Evolutionary conservation across 2,888 invertebrate genomes (phyloP), one percentile per base, ranked within the genome.

Genomic region (Drosophila pegasa): DNA sequence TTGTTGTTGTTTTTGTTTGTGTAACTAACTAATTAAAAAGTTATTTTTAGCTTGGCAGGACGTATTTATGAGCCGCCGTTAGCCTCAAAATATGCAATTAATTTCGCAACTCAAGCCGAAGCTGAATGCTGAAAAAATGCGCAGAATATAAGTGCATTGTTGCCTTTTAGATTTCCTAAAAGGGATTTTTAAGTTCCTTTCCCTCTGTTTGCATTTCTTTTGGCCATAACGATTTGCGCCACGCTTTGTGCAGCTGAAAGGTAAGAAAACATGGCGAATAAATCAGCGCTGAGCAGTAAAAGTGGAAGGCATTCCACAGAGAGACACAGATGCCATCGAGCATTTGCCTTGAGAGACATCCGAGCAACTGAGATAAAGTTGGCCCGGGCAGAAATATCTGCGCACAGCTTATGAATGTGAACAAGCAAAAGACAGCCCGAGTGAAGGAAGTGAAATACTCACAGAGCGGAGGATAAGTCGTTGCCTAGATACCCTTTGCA

Each of bases 81-180:
- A 55, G 78, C 71, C 61, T 68, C 75, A 68, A 86, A 84, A 64
- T 81, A 87, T 77, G 84, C 79, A 80, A 80, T 87, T 85, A 72
- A 82, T 80, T 80, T 70, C 20, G 41, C 31, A 65, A 59, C 48
- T 78, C 56, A 55, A 62, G 69, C 66, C 62, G n/a, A 22, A 61
- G 16, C 50, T 41, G 58, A 79, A 76, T 71, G 85, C 75, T 71
- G 18, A 69, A 71, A 78, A 16, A 70, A 74, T 37, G 61, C 77
- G 71, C 72, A 75, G 71, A 80, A 85, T 89, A 81, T 89, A 81
- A 89, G 80, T 84, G 90, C 86, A 80, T 82, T 86, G 77, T 88
- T 86, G 74, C 80, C 80, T 80, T 86, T 74, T 43, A 52, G 20
- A 63, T 64, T 58, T 47, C 60, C 54, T 22, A 48, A 47, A 72